Conservation (phyloP, 2,888 invertebrate genomes). For the Apodemia mormo region DNA sequence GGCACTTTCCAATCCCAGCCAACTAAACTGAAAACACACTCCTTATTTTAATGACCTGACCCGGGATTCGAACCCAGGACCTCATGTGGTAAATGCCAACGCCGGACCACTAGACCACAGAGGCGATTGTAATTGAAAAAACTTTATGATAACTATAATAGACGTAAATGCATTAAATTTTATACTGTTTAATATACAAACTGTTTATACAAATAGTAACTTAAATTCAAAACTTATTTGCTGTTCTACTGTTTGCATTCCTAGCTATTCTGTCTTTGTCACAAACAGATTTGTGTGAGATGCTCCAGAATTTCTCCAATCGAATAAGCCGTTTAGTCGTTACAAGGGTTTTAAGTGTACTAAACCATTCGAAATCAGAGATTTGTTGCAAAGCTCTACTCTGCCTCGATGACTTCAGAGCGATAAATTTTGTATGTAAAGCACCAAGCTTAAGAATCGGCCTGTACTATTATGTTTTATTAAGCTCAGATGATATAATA, state of each 20-base stretch:
- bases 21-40: no score
- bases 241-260: neutral
- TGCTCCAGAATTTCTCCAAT: conserved; percentile 14
- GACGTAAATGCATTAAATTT: no score
- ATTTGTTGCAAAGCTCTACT: conserved; percentile 17
- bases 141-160: no score
- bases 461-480: neutral
- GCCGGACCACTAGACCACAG: no score
- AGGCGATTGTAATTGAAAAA: no score
- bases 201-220: neutral
- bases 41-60: no score
- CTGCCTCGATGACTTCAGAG: conserved; percentile 9
- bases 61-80: no score
- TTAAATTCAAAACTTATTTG: neutral
- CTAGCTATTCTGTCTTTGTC: conserved; percentile 3
- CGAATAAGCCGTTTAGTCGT: conserved; percentile 17
- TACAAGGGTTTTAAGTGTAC: conserved; percentile 16
- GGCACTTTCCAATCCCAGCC: no score
- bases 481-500: neutral
- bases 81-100: no score
- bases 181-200: no score
- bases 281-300: conserved; percentile 17
- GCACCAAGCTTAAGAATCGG: conserved; percentile 2
- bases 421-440: conserved; percentile 12
- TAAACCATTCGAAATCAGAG: conserved; percentile 12